Evolutionary conservation across 2,888 invertebrate genomes (phyloP).

Genomic region (Peribatodes rhomboidaria): DNA sequence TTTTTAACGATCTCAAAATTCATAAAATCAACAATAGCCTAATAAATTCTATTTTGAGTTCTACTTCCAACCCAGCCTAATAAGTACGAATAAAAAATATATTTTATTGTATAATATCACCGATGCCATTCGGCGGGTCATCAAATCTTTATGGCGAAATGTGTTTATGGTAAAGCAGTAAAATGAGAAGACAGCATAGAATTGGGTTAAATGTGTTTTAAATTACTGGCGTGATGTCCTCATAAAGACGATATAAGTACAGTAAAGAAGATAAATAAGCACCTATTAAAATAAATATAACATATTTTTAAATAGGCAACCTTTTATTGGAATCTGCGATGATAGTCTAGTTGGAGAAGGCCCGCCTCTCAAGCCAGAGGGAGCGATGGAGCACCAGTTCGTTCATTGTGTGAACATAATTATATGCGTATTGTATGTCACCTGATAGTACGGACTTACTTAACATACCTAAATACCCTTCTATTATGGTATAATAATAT

Average conservation of each 20-base stretch:
- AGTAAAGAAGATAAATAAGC: background rate
- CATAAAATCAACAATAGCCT: background rate
- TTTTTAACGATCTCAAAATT: too few relatives aligned
- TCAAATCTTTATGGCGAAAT: slow-evolving; percentile 50
- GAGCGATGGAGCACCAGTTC: too few relatives aligned
- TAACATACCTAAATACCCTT: too few relatives aligned
- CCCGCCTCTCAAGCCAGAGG: too few relatives aligned
- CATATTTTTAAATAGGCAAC: too few relatives aligned
- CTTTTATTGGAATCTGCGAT: too few relatives aligned
- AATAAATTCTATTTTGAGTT: slow-evolving; percentile 25
- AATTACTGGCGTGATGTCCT: slow-evolving; percentile 28
- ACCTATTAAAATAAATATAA: too few relatives aligned
- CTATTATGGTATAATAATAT: too few relatives aligned
- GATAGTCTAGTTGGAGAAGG: too few relatives aligned
- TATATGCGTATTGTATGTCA: too few relatives aligned
- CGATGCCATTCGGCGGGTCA: slow-evolving; percentile 48
- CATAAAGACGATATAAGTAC: slow-evolving; percentile 13
- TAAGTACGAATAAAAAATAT: slow-evolving; percentile 43
- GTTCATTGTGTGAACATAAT: too few relatives aligned
- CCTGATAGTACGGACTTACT: too few relatives aligned
- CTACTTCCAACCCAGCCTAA: slow-evolving; percentile 7
- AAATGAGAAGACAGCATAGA: slow-evolving; percentile 43
- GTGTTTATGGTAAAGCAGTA: slow-evolving; percentile 49
- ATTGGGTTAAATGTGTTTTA: slow-evolving; percentile 38
- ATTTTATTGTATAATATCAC: slow-evolving; percentile 51